Percentiles rank a stretch among this genome's conserved stretches.
phyloP scores from a whole-genome alignment of 2,113 vertebrate species.

The Onychorhynchus coronatus region DNA sequence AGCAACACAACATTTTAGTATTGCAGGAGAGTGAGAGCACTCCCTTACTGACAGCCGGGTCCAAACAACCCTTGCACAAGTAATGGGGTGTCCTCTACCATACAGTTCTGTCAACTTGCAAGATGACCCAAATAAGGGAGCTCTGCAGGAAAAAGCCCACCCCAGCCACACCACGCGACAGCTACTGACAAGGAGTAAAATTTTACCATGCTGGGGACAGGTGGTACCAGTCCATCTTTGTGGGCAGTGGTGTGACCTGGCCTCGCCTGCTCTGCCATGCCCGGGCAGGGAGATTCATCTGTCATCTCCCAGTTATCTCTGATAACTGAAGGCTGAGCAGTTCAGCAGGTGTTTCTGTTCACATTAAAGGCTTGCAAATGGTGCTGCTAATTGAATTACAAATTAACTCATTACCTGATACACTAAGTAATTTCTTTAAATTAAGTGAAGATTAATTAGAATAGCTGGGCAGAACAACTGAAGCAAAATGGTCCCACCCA shows the following conservation, averaged over 20 bases:
- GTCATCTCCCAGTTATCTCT: not conserved
- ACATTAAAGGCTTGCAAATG: constrained; percentile 37
- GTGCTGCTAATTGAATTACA: constrained; percentile 64
- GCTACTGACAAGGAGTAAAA: not conserved
- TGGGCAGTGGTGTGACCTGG: not conserved
- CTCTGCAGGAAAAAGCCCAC: rapidly evolving
- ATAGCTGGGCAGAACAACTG: constrained; percentile 53
- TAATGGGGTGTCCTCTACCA: too few species aligned
- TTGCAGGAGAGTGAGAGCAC: not conserved
- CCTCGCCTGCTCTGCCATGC: not conserved
- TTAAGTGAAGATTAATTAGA: constrained; percentile 61
- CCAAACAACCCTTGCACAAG: not conserved
- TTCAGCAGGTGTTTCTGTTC: constrained; percentile 33
- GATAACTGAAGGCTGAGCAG: not conserved
- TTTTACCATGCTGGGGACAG: not conserved
- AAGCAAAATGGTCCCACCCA: constrained; percentile 31
- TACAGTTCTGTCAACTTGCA: not conserved
- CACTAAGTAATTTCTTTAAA: constrained; percentile 60
- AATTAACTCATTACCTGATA: constrained; percentile 62
- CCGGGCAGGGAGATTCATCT: not conserved
- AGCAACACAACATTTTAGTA: not conserved
- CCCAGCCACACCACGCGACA: not conserved
- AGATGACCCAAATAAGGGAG: not conserved
- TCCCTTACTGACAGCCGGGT: not conserved
- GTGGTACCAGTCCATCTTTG: not conserved